phyloP scores from a whole-genome alignment of 2,797 vertebrate genomes.

The Mastacembelus armatus region DNA sequence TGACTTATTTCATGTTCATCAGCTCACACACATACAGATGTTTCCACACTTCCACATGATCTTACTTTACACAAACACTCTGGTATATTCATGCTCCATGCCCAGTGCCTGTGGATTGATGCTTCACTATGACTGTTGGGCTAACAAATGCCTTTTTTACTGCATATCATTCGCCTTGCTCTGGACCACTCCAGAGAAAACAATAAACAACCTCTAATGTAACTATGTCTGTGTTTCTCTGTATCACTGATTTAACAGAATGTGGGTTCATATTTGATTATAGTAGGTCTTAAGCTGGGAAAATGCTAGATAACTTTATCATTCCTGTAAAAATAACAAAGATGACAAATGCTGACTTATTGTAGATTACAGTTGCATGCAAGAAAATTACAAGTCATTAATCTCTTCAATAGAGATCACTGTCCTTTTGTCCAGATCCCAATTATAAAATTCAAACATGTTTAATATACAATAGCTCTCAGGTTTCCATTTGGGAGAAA shows the following conservation, averaged over 20 bases:
- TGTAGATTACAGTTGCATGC: neutral
- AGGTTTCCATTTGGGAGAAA: no score
- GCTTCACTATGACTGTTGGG: slow-evolving; percentile 80
- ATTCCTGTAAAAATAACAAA: neutral
- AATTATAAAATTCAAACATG: neutral
- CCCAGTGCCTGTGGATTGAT: slow-evolving; percentile 77
- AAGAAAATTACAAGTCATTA: neutral
- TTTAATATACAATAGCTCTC: neutral
- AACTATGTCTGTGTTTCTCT: slow-evolving; percentile 30
- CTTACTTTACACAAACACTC: slow-evolving; percentile 53
- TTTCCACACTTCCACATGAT: slow-evolving; percentile 41
- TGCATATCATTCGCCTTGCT: slow-evolving; percentile 82
- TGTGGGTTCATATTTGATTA: neutral
- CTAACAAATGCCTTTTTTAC: slow-evolving; percentile 76
- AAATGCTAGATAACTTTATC: neutral
- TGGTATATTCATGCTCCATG: slow-evolving; percentile 56
- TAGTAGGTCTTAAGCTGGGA: neutral
- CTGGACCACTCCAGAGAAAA: slow-evolving; percentile 73
- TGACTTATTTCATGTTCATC: slow-evolving; percentile 63
- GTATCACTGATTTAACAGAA: neutral
- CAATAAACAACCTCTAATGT: slow-evolving; percentile 83
- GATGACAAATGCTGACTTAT: neutral
- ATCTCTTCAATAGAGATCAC: neutral
- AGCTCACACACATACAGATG: slow-evolving; percentile 39
- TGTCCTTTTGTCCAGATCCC: neutral